These are phyloP conservation scores for Bhutanitis thaidina DNA, from an alignment of 2,888 invertebrate species.

Conservation along the genomic window DNA sequence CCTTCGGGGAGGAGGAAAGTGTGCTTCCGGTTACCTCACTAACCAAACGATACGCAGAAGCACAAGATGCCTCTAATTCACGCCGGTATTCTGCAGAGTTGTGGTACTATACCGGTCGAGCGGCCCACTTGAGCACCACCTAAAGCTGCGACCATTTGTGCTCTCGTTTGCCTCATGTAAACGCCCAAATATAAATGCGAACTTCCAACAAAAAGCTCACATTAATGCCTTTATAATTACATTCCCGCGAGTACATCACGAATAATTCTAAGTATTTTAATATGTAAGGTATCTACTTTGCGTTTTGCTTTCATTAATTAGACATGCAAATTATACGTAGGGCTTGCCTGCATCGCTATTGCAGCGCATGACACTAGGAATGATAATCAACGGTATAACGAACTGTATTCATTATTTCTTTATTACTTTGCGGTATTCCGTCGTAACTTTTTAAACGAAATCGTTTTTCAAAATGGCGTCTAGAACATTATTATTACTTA, in stretches of 20 bases:
- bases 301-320: slow-evolving; percentile 12
- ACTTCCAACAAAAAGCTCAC: too few relatives aligned
- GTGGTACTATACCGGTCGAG: too few relatives aligned
- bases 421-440: slow-evolving; percentile 13
- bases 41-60: too few relatives aligned
- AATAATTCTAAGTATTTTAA: slow-evolving; percentile 13
- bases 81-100: too few relatives aligned
- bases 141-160: too few relatives aligned
- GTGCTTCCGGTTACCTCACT: too few relatives aligned
- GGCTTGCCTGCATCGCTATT: slow-evolving; percentile 2
- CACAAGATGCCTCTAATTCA: too few relatives aligned
- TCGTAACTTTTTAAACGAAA: slow-evolving; percentile 3
- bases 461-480: slow-evolving; percentile 13
- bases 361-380: slow-evolving; percentile 6
- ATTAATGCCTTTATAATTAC: slow-evolving; percentile 12
- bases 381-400: slow-evolving; percentile 9
- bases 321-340: slow-evolving; percentile 16
- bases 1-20: too few relatives aligned
- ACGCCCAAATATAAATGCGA: too few relatives aligned
- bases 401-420: slow-evolving; percentile 14
- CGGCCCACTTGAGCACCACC: too few relatives aligned
- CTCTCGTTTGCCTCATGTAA: too few relatives aligned
- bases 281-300: slow-evolving; percentile 1
- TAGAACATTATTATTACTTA: not conserved
- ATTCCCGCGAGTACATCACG: slow-evolving; percentile 4